Evolutionary conservation across 2,113 vertebrate genomes (phyloP), one percentile per base, ranked within the genome.

Genomic region (Alosa alosa): DNA sequence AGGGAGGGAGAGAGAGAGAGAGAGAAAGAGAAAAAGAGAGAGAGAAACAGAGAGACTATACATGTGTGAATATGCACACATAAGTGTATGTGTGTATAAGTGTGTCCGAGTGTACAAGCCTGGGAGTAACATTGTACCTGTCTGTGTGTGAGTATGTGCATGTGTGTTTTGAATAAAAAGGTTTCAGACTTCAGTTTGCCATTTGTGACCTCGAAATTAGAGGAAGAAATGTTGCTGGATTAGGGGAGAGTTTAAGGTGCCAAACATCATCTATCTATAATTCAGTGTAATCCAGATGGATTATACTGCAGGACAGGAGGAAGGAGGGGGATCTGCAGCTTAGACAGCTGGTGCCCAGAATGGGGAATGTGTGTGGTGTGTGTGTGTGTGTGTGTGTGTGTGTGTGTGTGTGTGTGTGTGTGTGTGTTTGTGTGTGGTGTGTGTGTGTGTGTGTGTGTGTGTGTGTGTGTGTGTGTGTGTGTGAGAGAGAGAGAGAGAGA

Each of bases 281-380:
- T 45, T 39, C 55, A 46, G 85, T 86, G 86, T 90, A 91, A 88
- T 85, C 87, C 88, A 49, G 41, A 36, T 47, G 84, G 90, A 91
- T 92, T 90, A 90, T 60, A 57, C 78, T 46, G 64, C 64, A 72
- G 64, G n/a, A 1, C 25, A 72, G 64, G 64, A 72, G 64, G 64
- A 72, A 72, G 64, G 9, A 72, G 57, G 7, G 25, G 60, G 57
- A 85, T 84, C 81, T 84, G 75, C 52, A 86, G 83, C 82, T 36
- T 47, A 47, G 81, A 86, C 89, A 90, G 87, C 89, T 89, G 89
- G 82, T 81, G 46, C 50, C 31, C 49, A 83, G 64, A 72, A 72
- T 46, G 81, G 57, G 81, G 81, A 20, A 5, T 83, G 39, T 44
- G 39, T 10, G 52, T 86, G 75, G 41, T 72, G 83, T 4, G 2